phyloP scores from a whole-genome alignment of 2,797 vertebrate genomes.

The Phoebastria nigripes region DNA sequence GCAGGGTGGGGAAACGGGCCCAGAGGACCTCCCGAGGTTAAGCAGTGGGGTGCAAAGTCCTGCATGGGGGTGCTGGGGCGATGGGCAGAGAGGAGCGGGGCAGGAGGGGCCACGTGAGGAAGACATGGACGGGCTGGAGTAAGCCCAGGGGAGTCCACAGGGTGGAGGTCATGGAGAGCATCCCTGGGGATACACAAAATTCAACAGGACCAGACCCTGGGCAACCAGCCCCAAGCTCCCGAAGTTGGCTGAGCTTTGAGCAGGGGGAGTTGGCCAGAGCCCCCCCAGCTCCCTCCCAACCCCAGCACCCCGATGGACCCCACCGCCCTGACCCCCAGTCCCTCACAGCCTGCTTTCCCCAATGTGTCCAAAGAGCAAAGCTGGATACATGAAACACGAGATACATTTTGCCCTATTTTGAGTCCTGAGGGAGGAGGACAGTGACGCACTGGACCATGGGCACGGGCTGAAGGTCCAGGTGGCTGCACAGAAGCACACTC shows the following conservation, averaged over 20 bases:
- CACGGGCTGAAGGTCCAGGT: not conserved
- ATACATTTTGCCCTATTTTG: fast-evolving
- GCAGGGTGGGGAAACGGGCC: fast-evolving
- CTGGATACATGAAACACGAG: fast-evolving
- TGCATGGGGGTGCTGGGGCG: fast-evolving
- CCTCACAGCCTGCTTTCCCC: not conserved
- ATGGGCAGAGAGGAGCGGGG: not conserved
- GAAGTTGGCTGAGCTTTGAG: not conserved
- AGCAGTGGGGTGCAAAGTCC: not conserved
- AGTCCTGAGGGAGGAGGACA: not conserved
- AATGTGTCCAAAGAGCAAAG: not conserved
- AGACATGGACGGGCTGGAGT: not conserved
- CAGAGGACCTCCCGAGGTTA: fast-evolving
- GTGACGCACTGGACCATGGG: fast-evolving
- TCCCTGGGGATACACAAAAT: not conserved
- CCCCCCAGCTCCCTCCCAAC: not conserved
- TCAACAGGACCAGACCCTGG: not conserved
- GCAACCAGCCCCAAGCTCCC: not conserved
- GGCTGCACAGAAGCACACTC: not conserved
- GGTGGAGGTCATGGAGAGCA: not conserved
- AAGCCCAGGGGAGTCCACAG: not conserved
- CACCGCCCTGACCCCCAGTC: not conserved
- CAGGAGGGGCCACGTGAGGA: fast-evolving
- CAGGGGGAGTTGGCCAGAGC: not conserved
- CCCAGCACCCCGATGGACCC: not conserved